These are phyloP conservation scores for Zoanthus sociatus DNA, from an alignment of 92 coral and sea anemone species.

Conservation along the genomic window DNA sequence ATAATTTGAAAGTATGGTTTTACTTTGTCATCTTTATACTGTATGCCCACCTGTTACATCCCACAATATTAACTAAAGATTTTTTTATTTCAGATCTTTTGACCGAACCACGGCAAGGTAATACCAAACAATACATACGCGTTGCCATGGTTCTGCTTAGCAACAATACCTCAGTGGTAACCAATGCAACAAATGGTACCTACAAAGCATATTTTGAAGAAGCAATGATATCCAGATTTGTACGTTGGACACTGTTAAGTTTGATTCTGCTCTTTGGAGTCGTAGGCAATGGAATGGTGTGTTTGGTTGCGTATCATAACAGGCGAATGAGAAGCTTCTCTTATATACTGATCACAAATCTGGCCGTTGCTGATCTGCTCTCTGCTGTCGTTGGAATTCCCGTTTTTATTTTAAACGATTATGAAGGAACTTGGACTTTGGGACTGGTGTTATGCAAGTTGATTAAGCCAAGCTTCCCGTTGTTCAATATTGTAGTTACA, in stretches of 20 bases:
- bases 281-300: slow-evolving; percentile 72
- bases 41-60: background rate
- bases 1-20: background rate
- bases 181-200: background rate
- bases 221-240: background rate
- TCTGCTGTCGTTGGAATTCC: slow-evolving; percentile 72
- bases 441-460: slow-evolving; percentile 79
- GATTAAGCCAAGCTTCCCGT: slow-evolving; percentile 76
- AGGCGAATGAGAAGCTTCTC: slow-evolving; percentile 75
- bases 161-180: background rate
- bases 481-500: slow-evolving; percentile 77
- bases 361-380: slow-evolving; percentile 78
- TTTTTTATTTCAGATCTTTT: background rate
- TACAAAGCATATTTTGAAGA: background rate
- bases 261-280: slow-evolving; percentile 46
- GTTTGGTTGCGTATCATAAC: slow-evolving; percentile 65
- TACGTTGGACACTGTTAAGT: slow-evolving; percentile 28
- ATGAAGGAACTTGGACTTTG: slow-evolving; percentile 66
- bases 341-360: slow-evolving; percentile 73
- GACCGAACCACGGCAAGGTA: background rate
- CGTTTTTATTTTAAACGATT: slow-evolving; percentile 55
- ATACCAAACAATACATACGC: background rate
- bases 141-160: background rate
- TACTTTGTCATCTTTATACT: background rate
- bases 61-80: background rate